phyloP scores from a whole-genome alignment of 2,888 invertebrate genomes.

The Micoletzkya japonica region DNA sequence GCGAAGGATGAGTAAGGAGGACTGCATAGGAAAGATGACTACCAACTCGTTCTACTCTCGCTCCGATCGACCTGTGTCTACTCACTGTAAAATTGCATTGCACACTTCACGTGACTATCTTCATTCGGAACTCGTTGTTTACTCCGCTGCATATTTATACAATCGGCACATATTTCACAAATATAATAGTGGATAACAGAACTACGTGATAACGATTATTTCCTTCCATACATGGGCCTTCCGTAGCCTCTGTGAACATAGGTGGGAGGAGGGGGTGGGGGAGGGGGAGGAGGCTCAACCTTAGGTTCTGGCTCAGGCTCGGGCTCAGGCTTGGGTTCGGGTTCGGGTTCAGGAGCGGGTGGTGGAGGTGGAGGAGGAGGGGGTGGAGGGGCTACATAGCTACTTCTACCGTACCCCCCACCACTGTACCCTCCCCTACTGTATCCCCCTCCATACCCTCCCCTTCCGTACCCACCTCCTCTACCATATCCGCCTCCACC shows the following conservation, averaged over 20 bases:
- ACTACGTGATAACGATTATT: background rate
- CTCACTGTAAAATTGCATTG: too few species aligned
- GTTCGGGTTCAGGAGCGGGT: constrained; percentile 17
- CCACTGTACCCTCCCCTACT: constrained; percentile 4
- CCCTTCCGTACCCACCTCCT: background rate
- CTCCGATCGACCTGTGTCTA: too few species aligned
- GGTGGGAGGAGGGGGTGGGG: constrained; percentile 1
- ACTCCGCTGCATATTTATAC: too few species aligned
- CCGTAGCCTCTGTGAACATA: background rate
- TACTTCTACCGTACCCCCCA: constrained; percentile 22
- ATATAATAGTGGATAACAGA: too few species aligned
- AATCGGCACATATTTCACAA: too few species aligned
- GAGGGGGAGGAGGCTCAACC: constrained; percentile 21
- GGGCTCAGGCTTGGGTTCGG: constrained; percentile 18
- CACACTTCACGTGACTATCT: too few species aligned
- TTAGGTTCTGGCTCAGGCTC: constrained; percentile 19
- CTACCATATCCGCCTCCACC: background rate
- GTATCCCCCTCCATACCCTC: constrained; percentile 15
- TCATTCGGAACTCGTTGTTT: too few species aligned
- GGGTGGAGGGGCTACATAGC: constrained; percentile 1
- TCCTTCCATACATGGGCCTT: constrained; percentile 5
- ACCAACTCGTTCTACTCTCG: too few species aligned
- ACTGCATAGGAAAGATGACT: too few species aligned
- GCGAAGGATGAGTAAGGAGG: too few species aligned
- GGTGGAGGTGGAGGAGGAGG: constrained; percentile 14